Percentiles rank a stretch among this genome's conserved stretches.
These are phyloP conservation scores for Phaonia tiefii DNA, from an alignment of 2,888 invertebrate species.

Conservation along the genomic window DNA sequence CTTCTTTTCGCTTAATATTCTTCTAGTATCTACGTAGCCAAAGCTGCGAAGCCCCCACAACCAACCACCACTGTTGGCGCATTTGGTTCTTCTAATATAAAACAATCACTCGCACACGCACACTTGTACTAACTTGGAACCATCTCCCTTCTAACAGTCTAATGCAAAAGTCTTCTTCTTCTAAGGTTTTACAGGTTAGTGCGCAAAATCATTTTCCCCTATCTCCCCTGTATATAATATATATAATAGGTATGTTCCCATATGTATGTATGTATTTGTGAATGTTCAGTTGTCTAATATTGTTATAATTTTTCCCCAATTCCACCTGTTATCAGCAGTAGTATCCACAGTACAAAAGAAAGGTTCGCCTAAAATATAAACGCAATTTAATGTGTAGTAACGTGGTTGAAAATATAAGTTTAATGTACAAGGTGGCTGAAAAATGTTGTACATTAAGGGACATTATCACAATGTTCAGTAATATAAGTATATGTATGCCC, in stretches of 20 bases:
- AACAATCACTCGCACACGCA: not conserved
- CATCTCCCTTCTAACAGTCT: not conserved
- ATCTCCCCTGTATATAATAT: not conserved
- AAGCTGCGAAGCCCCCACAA: not conserved
- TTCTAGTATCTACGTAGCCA: not conserved
- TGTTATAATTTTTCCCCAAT: conserved; percentile 58
- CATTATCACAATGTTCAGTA: too few relatives aligned
- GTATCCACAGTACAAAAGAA: too few relatives aligned
- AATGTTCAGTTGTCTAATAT: conserved; percentile 26
- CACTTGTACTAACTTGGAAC: not conserved
- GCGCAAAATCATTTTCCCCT: conserved; percentile 55
- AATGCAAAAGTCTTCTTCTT: conserved; percentile 6
- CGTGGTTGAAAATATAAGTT: too few relatives aligned
- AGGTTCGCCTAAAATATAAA: too few relatives aligned
- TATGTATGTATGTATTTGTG: not conserved
- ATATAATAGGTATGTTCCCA: too few relatives aligned
- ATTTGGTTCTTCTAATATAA: not conserved
- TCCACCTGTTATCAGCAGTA: conserved; percentile 53
- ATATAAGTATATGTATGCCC: too few relatives aligned
- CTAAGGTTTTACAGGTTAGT: conserved; percentile 8
- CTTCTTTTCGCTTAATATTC: conserved; percentile 14
- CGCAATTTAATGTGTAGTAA: too few relatives aligned
- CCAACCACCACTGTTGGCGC: too few relatives aligned
- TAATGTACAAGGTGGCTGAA: too few relatives aligned
- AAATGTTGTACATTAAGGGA: too few relatives aligned